A percentile compares a stretch with the other conserved stretches of the same genome.
phyloP scores from a whole-genome alignment of 1,140 invertebrate genomes.

The Schlechtendalia chinensis region DNA sequence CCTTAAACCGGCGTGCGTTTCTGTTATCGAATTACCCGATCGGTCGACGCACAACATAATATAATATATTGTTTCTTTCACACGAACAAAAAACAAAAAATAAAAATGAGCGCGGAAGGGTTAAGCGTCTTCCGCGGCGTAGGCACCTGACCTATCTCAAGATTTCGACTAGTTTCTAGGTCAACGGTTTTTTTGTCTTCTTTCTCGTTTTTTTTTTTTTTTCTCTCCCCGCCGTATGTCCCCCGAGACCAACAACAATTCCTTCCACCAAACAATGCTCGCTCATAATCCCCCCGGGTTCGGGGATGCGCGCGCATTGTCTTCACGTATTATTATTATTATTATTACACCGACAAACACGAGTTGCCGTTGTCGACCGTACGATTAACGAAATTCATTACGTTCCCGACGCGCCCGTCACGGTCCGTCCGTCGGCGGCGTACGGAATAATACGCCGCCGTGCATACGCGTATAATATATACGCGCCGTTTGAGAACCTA shows the following conservation, averaged over 20 bases:
- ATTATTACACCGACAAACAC: too few relatives aligned
- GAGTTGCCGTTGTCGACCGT: too few relatives aligned
- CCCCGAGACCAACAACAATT: conserved; percentile 14
- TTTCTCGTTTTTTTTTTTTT: too few relatives aligned
- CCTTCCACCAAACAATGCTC: neutral
- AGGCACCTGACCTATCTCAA: conserved; percentile 44
- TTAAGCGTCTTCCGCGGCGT: neutral
- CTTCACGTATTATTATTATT: neutral
- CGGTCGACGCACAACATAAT: conserved; percentile 29
- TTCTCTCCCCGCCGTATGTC: too few relatives aligned
- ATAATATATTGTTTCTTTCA: conserved; percentile 26
- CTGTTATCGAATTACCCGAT: conserved; percentile 40
- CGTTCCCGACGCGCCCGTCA: neutral
- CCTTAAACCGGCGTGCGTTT: neutral
- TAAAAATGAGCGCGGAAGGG: conserved; percentile 2
- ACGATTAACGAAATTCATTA: neutral
- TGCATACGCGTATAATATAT: too few relatives aligned
- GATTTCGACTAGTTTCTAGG: conserved; percentile 36
- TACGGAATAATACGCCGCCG: too few relatives aligned
- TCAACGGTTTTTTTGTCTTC: conserved; percentile 22
- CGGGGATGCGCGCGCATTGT: neutral
- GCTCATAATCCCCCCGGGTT: neutral
- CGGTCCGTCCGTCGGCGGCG: neutral
- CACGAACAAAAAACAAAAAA: neutral
- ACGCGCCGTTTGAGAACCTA: neutral